Percentiles rank a stretch among this genome's conserved stretches.
Conservation (phyloP, 2,113 vertebrate genomes). For the Pao palembangensis region DNA sequence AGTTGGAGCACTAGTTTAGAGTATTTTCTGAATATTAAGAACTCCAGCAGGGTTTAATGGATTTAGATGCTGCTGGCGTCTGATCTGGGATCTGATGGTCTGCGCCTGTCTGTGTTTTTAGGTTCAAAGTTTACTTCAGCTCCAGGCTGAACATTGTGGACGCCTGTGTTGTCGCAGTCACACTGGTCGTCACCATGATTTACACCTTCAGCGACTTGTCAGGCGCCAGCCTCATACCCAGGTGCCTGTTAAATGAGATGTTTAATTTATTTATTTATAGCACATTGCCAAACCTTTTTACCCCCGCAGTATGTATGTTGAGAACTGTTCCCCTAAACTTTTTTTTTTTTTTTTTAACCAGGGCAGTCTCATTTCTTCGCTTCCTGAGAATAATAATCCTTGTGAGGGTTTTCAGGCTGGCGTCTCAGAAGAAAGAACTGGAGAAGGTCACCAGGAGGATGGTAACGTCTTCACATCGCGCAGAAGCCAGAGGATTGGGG, state of each 20-base stretch:
- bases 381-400: conserved; percentile 85
- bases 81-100: not conserved
- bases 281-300: not conserved
- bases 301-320: not conserved
- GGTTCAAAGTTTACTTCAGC: conserved; percentile 83
- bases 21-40: not conserved
- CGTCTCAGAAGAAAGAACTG: conserved; percentile 83
- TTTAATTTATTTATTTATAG: not conserved
- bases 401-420: conserved; percentile 85
- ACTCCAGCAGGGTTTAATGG: not conserved
- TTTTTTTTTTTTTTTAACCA: conserved; percentile 42
- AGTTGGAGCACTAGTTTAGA: not conserved
- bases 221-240: conserved; percentile 76
- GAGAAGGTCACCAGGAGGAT: conserved; percentile 87
- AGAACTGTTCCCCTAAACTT: not conserved
- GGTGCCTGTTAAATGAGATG: conserved; percentile 61
- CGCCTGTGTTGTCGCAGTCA: conserved; percentile 77
- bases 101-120: conserved; percentile 49
- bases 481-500: not conserved
- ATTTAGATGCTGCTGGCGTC: not conserved
- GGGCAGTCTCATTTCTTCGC: conserved; percentile 78
- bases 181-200: conserved; percentile 77
- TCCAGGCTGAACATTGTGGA: conserved; percentile 84
- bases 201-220: conserved; percentile 76
- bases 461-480: conserved; percentile 70